Base-by-base conservation (phyloP, 2,888 invertebrate genomes). In the Cyclophora albipunctata region DNA sequence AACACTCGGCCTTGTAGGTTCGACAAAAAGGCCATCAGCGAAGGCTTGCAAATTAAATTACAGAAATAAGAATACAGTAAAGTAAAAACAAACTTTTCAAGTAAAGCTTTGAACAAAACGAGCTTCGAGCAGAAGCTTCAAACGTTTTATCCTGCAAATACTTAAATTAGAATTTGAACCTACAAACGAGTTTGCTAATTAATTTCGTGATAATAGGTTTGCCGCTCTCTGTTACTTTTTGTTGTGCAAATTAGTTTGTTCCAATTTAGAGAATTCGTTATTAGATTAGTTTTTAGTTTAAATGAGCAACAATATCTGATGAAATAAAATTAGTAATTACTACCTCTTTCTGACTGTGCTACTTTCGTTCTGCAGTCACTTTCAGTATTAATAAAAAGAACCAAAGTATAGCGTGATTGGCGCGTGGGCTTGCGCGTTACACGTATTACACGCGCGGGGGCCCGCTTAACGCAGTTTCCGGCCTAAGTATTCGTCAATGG, bases 161-260 rank as follows among this genome's bases (percentile, higher is more conserved):
- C 64, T 64, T 73, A 71, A 78, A 73, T 76, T 77, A 71, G 71
- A 77, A 73, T 76, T 71, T 75, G 72, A 74, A 70, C 69, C 67
- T 71, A 71, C 74, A 72, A 74, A 76, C 66, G 71, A 73, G 72
- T 73, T 71, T 59, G 65, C 74, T 76, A 78, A 78, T 78, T 78
- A 78, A 75, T 77, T 76, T 75, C 64, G 67, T 66, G 71, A 70
- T 75, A 78, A 73, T 71, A 72, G 71, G 66, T 73, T 69, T 67
- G 63, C 66, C 65, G 59, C 57, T 67, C 60, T 64, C 50, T 61
- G 60, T 55, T 54, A 53, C 60, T 69, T 69, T 71, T 70, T 69
- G 65, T 64, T 57, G 53, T 61, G 58, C 53, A 62, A 68, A 67
- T 71, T 63, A 60, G 63, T 64, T 66, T 64, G 50, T 52, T 46